Base-by-base conservation (phyloP, 2,888 invertebrate genomes). In the Amphipoea oculea region DNA sequence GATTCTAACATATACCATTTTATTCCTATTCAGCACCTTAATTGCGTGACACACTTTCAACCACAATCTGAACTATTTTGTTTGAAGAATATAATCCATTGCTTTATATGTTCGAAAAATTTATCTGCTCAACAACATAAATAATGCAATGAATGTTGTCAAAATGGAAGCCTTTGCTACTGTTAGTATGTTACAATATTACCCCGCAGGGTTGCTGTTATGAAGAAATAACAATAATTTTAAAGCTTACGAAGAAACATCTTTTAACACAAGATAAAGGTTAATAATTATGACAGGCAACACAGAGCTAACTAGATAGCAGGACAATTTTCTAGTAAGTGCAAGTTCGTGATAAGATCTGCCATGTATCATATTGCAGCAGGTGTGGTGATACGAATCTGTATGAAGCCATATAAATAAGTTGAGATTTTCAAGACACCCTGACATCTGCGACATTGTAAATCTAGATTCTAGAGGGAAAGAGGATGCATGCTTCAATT, bases 391-490 rank as follows among this genome's bases (percentile, higher is more conserved):
- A 89, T 88, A 87, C 82, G 86, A 89, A 91, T 92, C 87, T 88
- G 89, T 83, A 86, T 79, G 93, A 94, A 94, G 91, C 94, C 93
- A 78, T 93, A 92, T 81, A 91, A 91, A 86, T 90, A 87, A 82
- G 87, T 85, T 83, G 88, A 84, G 88, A 92, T 90, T 92, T 92
- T 91, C 89, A 75, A 83, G 74, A 83, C 82, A 82, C 88, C 91
- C 90, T 90, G 11, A 83, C 90, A 82, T 82, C 78, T 86, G 84
- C 69, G 45, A 60, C 82, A 86, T 70, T 92, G 91, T 86, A 90
- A 91, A 91, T 90, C 90, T 89, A 88, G 74, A 82, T 86, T 90
- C 89, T 90, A 87, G 68, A 76, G 81, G 81, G 77, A 82, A 84
- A 79, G 78, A 87, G 92, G 93, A 93, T 89, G 91, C 86, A 89